Conservation (phyloP, 2,888 invertebrate species). For the Tanaodytes sp. region DNA sequence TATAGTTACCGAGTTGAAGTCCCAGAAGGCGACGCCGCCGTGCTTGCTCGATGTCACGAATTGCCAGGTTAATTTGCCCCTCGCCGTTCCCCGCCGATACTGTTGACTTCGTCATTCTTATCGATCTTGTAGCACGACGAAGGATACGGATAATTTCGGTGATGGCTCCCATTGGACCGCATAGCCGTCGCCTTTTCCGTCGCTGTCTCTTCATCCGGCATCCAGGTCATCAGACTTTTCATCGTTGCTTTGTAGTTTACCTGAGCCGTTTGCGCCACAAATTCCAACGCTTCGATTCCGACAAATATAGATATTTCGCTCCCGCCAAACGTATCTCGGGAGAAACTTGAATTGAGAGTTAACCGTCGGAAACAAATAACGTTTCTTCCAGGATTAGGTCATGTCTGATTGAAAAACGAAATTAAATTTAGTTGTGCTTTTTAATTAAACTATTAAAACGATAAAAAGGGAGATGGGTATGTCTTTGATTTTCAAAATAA, state of each 20-base stretch:
- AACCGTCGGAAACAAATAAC: slow-evolving; percentile 34
- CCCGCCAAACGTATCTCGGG: not conserved
- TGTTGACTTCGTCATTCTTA: slow-evolving; percentile 76
- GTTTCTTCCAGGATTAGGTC: slow-evolving; percentile 8
- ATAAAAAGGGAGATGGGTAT: too few relatives aligned
- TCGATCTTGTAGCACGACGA: slow-evolving; percentile 76
- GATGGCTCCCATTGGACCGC: slow-evolving; percentile 80
- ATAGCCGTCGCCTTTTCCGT: too few relatives aligned
- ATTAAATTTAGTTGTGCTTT: not conserved
- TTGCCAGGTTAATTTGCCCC: slow-evolving; percentile 74
- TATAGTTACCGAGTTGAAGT: slow-evolving; percentile 58
- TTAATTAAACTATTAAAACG: not conserved
- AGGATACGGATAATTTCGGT: slow-evolving; percentile 81
- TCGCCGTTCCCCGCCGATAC: slow-evolving; percentile 65
- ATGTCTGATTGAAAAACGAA: not conserved
- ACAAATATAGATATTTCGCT: slow-evolving; percentile 81
- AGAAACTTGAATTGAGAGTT: slow-evolving; percentile 36
- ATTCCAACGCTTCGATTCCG: slow-evolving; percentile 78
- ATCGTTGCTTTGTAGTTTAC: slow-evolving; percentile 62
- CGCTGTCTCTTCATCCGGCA: slow-evolving; percentile 74
- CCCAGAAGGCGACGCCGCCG: slow-evolving; percentile 75
- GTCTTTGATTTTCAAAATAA: slow-evolving; percentile 8
- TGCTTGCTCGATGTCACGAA: slow-evolving; percentile 81
- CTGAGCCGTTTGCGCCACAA: slow-evolving; percentile 71
- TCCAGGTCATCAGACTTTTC: slow-evolving; percentile 80